These are phyloP conservation scores for Lepidostoma basale DNA, from an alignment of 1,140 invertebrate species.

Conservation along the genomic window DNA sequence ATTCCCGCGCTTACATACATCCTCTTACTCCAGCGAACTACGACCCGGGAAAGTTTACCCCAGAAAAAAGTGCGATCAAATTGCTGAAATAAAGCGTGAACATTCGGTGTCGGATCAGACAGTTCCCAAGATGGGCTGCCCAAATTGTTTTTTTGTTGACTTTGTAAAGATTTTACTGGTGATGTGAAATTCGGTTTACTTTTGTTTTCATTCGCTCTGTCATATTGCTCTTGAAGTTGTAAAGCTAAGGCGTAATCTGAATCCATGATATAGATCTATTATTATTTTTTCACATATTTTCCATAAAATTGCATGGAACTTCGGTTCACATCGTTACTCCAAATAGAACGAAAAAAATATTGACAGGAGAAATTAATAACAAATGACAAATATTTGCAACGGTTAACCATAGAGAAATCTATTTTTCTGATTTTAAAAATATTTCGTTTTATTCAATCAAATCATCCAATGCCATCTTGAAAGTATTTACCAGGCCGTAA, in stretches of 20 bases:
- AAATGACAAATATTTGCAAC: no score
- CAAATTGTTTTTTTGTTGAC: slow-evolving; percentile 45
- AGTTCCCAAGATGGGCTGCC: slow-evolving; percentile 76
- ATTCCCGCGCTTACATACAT: slow-evolving; percentile 86
- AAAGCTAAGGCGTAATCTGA: slow-evolving; percentile 58
- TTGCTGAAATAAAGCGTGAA: slow-evolving; percentile 81
- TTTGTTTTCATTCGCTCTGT: slow-evolving; percentile 41
- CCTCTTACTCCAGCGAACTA: slow-evolving; percentile 91
- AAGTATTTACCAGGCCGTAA: no score
- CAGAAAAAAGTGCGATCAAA: slow-evolving; percentile 91
- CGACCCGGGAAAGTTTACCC: slow-evolving; percentile 73
- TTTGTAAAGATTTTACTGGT: slow-evolving; percentile 1
- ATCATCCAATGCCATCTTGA: no score
- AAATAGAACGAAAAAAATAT: no score
- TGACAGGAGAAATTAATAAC: no score
- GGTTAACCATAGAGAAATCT: no score
- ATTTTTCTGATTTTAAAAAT: no score
- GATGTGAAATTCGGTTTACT: background rate
- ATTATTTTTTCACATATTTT: no score
- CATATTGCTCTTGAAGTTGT: slow-evolving; percentile 59
- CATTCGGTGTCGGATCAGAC: slow-evolving; percentile 92
- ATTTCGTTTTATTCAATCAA: no score
- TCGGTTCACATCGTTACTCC: no score
- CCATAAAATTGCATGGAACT: no score
- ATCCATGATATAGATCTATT: no score